Conservation (phyloP, 2,888 invertebrate species). For the Cosmorhoe ocellata region DNA sequence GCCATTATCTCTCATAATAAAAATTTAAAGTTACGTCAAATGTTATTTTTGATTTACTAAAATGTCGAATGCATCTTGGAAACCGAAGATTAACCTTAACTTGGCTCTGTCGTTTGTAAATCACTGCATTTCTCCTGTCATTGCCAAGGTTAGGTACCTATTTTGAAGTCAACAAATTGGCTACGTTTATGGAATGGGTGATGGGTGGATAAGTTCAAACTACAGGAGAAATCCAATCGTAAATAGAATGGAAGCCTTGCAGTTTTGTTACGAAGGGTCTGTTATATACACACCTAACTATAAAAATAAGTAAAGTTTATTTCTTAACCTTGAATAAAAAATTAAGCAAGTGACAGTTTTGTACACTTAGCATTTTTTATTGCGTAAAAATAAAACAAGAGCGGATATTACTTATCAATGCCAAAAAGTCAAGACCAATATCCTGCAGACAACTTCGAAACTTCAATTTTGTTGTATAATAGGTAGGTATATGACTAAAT, state of each 20-base stretch:
- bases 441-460: not conserved
- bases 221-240: not conserved
- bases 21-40: too few relatives aligned
- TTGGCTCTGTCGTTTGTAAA: slow-evolving; percentile 17
- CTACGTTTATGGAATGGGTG: not conserved
- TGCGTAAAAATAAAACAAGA: not conserved
- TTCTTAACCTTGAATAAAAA: not conserved
- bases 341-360: not conserved
- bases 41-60: not conserved
- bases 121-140: slow-evolving; percentile 19
- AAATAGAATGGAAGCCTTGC: too few relatives aligned
- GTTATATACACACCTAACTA: too few relatives aligned
- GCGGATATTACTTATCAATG: slow-evolving; percentile 13
- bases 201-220: not conserved
- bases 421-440: slow-evolving; percentile 6
- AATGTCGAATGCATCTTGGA: not conserved
- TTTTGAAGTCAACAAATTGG: not conserved
- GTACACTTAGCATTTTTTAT: slow-evolving; percentile 1
- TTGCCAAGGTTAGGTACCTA: not conserved
- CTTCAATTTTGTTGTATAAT: too few relatives aligned
- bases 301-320: too few relatives aligned
- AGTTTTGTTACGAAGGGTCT: too few relatives aligned
- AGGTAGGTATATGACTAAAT: too few relatives aligned
- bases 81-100: slow-evolving; percentile 11
- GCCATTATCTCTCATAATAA: too few relatives aligned